Evolutionary conservation across 2,797 vertebrate genomes (phyloP).

Genomic region (Anguilla obscura): DNA sequence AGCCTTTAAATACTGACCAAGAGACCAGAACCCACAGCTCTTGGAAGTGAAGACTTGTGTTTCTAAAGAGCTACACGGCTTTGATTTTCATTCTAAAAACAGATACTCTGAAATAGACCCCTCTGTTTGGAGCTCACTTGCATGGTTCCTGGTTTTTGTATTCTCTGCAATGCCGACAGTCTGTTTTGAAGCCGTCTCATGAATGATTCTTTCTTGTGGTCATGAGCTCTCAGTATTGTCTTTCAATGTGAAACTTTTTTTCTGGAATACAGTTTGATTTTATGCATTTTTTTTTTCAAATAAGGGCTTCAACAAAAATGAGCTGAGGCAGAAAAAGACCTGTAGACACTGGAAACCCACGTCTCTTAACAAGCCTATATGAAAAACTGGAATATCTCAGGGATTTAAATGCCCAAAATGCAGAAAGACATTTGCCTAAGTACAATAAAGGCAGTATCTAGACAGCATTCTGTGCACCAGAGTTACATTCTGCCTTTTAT

Average conservation of each 20-base stretch:
- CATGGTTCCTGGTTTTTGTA: not conserved
- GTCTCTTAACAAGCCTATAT: not conserved
- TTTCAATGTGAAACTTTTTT: not conserved
- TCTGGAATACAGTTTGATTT: not conserved
- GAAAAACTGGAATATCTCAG: not conserved
- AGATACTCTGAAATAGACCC: not conserved
- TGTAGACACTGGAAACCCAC: not conserved
- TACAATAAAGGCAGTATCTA: not conserved
- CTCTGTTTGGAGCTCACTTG: not conserved
- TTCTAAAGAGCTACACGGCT: not conserved
- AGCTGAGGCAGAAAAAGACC: not conserved
- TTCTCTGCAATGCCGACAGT: not conserved
- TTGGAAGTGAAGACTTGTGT: not conserved
- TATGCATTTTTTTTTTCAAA: not conserved
- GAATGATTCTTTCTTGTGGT: not conserved
- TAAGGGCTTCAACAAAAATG: not conserved
- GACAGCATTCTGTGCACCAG: not conserved
- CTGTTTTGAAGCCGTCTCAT: not conserved
- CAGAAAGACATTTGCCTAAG: not conserved
- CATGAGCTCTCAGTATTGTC: not conserved
- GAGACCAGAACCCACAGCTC: constrained; percentile 3
- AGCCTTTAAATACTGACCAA: constrained; percentile 20
- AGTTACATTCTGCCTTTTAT: not conserved
- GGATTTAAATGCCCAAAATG: not conserved
- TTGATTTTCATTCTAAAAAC: not conserved